These are phyloP conservation scores for Crocallis elinguaria DNA, from an alignment of 2,888 invertebrate species.

Conservation along the genomic window DNA sequence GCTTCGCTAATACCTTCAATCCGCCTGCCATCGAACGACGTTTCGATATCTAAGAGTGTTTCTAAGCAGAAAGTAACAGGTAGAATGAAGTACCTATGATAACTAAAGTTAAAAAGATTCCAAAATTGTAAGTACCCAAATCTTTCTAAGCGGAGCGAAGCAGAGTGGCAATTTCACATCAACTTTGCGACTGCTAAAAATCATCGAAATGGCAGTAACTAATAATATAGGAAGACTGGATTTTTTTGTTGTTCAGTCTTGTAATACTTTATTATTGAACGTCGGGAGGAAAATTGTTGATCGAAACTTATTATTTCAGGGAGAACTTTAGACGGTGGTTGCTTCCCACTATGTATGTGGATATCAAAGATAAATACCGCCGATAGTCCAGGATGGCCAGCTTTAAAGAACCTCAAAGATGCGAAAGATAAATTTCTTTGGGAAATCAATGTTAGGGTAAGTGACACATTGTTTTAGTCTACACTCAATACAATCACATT, in stretches of 20 bases:
- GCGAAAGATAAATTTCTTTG: constrained; percentile 63
- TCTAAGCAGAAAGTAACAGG: constrained; percentile 88
- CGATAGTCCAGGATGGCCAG: constrained; percentile 58
- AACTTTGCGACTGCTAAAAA: too few relatives aligned
- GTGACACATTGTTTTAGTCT: constrained; percentile 40
- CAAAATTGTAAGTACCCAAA: too few relatives aligned
- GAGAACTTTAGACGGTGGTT: constrained; percentile 85
- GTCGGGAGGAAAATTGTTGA: too few relatives aligned
- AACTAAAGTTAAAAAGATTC: too few relatives aligned
- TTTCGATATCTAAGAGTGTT: constrained; percentile 68
- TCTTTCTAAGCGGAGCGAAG: too few relatives aligned
- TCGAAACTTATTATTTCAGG: constrained; percentile 66
- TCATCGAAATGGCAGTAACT: too few relatives aligned
- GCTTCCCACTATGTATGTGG: constrained; percentile 86
- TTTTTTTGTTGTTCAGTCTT: too few relatives aligned
- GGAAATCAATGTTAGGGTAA: constrained; percentile 75
- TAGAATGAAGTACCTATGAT: too few relatives aligned
- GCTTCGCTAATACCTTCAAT: constrained; percentile 80
- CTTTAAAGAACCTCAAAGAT: constrained; percentile 51
- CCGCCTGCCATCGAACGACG: constrained; percentile 70
- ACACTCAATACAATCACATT: too few relatives aligned
- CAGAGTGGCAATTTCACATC: too few relatives aligned
- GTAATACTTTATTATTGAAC: too few relatives aligned
- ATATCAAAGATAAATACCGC: constrained; percentile 67
- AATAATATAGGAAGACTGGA: too few relatives aligned